Evolutionary conservation across 30 jellyfish, hydroid and myxozoan species (phyloP).

Genomic region (Chironex yamaguchii): DNA sequence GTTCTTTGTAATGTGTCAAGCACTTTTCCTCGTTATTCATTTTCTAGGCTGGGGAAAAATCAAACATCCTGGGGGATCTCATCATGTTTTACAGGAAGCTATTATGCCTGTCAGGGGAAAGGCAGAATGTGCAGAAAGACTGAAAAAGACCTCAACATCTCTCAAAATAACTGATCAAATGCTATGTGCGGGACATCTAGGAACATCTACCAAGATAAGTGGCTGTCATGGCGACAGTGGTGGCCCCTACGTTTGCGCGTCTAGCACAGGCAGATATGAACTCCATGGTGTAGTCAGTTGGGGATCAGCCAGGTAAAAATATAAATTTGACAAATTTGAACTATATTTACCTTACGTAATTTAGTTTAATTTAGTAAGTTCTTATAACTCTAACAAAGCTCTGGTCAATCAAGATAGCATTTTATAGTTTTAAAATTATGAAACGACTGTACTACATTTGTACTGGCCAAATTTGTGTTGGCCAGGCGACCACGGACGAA

Average conservation of each 20-base stretch:
- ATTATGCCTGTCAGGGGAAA: conserved; percentile 46
- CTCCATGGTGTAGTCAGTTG: conserved; percentile 69
- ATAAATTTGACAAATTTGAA: too few relatives aligned
- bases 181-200: conserved; percentile 58
- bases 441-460: too few relatives aligned
- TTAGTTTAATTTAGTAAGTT: too few relatives aligned
- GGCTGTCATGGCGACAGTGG: conserved; percentile 69
- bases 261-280: conserved; percentile 12
- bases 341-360: too few relatives aligned
- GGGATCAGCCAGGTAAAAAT: conserved; percentile 64
- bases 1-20: too few relatives aligned
- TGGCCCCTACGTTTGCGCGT: conserved; percentile 58
- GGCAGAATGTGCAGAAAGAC: conserved; percentile 20
- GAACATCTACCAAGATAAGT: not conserved
- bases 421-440: too few relatives aligned
- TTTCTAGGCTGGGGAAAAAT: conserved; percentile 78
- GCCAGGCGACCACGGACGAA: too few relatives aligned
- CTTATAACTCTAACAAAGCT: too few relatives aligned
- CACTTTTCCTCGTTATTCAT: too few relatives aligned
- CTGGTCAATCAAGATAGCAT: too few relatives aligned
- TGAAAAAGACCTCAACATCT: not conserved
- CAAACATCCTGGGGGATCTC: conserved; percentile 50
- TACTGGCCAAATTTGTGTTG: too few relatives aligned
- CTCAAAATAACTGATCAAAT: conserved; percentile 48
- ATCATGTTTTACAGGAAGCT: conserved; percentile 57